phyloP scores from a whole-genome alignment of 1,140 invertebrate species.

The Riptortus pedestris region DNA sequence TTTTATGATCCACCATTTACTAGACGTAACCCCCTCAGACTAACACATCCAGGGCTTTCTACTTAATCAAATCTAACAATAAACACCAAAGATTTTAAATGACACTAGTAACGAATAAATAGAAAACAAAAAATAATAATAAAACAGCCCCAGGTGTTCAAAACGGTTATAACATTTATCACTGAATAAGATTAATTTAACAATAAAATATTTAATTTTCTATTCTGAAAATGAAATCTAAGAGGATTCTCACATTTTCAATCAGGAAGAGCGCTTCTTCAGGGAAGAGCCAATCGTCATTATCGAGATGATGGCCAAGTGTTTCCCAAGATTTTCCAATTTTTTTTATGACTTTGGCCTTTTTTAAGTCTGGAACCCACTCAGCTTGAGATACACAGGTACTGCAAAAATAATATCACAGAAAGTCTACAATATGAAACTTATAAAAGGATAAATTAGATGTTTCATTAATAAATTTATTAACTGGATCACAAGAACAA shows the following conservation, averaged over 20 bases:
- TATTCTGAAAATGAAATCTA: not conserved
- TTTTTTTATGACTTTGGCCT: constrained; percentile 46
- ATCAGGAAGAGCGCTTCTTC: constrained; percentile 52
- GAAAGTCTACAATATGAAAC: constrained; percentile 6
- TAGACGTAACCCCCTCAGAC: too few species aligned
- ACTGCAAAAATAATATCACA: constrained; percentile 31
- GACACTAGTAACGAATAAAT: too few species aligned
- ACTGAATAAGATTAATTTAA: too few species aligned
- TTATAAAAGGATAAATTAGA: not conserved
- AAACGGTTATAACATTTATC: too few species aligned
- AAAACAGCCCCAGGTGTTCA: too few species aligned
- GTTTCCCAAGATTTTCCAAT: constrained; percentile 46
- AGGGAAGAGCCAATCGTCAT: constrained; percentile 43
- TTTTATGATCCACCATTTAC: too few species aligned
- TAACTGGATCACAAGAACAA: not conserved
- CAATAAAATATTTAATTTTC: not conserved
- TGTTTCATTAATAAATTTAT: not conserved
- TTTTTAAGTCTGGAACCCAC: constrained; percentile 45
- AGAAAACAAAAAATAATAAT: too few species aligned
- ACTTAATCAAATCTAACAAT: too few species aligned
- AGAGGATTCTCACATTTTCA: constrained; percentile 45
- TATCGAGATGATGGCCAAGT: constrained; percentile 43
- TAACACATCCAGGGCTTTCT: too few species aligned
- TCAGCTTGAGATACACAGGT: constrained; percentile 44
- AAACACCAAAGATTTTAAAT: too few species aligned